A percentile compares a stretch with the other conserved stretches of the same genome.
These are phyloP conservation scores for Silurus lanzhouensis DNA, from an alignment of 2,797 vertebrate genomes.

Conservation along the genomic window DNA sequence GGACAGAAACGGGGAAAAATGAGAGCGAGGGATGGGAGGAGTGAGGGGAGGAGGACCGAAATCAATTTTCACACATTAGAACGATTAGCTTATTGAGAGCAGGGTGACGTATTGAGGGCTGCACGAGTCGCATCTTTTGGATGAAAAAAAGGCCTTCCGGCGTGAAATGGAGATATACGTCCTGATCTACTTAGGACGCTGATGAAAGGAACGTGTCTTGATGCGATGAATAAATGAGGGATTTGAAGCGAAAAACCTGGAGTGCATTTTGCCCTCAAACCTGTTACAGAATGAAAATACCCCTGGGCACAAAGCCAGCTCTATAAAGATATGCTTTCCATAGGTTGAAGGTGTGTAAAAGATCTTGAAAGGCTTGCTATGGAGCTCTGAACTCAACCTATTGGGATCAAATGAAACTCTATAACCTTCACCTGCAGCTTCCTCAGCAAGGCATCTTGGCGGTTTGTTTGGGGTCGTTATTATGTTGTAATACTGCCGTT, in stretches of 20 bases:
- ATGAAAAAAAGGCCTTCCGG: background rate
- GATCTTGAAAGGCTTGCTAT: no score
- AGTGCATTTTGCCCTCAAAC: no score
- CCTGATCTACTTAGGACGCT: background rate
- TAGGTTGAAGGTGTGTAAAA: no score
- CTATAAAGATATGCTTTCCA: no score
- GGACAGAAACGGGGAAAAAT: conserved; percentile 57
- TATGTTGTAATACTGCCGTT: no score
- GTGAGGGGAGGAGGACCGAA: conserved; percentile 61
- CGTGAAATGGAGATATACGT: background rate
- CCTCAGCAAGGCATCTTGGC: no score
- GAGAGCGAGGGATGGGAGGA: conserved; percentile 55
- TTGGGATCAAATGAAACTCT: no score
- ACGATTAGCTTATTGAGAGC: conserved; percentile 89
- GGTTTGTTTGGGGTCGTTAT: no score
- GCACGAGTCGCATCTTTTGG: background rate
- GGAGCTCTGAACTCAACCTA: no score
- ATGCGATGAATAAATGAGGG: background rate
- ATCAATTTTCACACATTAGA: conserved; percentile 98
- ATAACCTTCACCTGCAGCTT: no score
- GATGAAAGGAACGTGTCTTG: background rate
- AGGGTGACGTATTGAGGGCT: conserved; percentile 68
- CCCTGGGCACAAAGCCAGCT: no score
- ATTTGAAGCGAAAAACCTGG: background rate
- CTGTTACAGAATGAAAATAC: no score